Evolutionary conservation across 1,140 invertebrate genomes (phyloP).

Genomic region (Drosophila nebulosa): DNA sequence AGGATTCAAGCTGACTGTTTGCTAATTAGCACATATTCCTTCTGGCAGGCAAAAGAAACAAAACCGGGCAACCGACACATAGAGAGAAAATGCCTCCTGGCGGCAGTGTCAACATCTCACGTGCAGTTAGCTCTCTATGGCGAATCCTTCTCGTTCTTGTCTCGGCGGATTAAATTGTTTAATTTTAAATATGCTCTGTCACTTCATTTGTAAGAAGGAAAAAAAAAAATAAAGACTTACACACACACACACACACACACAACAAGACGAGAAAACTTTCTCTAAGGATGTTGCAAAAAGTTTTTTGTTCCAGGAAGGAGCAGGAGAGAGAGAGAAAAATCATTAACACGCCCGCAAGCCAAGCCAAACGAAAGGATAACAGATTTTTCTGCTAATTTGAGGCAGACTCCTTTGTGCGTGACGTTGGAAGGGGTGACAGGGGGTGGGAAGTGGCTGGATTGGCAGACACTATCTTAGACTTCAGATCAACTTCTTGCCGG

Average conservation of each 20-base stretch:
- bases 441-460: background rate
- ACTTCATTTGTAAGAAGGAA: constrained; percentile 73
- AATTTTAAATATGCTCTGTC: constrained; percentile 80
- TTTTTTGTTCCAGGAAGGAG: background rate
- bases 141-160: constrained; percentile 26
- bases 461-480: constrained; percentile 63
- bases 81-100: constrained; percentile 18
- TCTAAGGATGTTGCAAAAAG: background rate
- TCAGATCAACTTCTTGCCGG: constrained; percentile 69
- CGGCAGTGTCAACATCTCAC: constrained; percentile 72
- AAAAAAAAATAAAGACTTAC: constrained; percentile 29
- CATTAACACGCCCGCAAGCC: constrained; percentile 81
- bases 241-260: background rate
- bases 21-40: constrained; percentile 78
- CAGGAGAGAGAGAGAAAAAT: constrained; percentile 56
- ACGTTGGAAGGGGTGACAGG: constrained; percentile 32
- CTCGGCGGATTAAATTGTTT: constrained; percentile 78
- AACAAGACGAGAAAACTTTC: constrained; percentile 10
- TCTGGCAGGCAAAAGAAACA: constrained; percentile 64
- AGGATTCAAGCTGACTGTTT: constrained; percentile 50
- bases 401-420: constrained; percentile 79
- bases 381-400: constrained; percentile 81
- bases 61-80: constrained; percentile 24
- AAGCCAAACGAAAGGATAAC: constrained; percentile 80
- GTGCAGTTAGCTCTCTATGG: constrained; percentile 24